Conservation (phyloP, 2,113 vertebrate species). For the Xenopus borealis region DNA sequence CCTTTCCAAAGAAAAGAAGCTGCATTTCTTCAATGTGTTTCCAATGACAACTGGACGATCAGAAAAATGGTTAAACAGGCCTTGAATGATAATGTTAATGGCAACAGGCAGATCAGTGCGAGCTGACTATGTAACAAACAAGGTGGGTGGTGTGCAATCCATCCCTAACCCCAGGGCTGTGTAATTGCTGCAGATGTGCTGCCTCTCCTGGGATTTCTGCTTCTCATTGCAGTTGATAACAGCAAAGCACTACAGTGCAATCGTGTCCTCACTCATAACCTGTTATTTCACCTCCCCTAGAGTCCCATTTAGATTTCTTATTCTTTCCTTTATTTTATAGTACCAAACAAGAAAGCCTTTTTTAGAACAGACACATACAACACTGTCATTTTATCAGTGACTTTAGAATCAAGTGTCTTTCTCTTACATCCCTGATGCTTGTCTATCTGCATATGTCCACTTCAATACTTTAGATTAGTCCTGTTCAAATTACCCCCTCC, state of each 20-base stretch:
- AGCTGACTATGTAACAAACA: constrained; percentile 5
- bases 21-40: constrained; percentile 4
- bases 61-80: neutral
- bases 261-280: constrained; percentile 9
- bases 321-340: neutral
- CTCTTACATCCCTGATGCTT: too few species aligned
- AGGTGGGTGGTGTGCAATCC: constrained; percentile 4
- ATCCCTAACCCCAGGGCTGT: neutral
- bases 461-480: too few species aligned
- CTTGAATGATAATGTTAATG: constrained; percentile 4
- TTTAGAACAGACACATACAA: too few species aligned
- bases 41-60: neutral
- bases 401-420: too few species aligned
- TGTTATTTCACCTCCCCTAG: constrained; percentile 28
- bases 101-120: neutral
- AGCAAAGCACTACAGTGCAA: constrained; percentile 24
- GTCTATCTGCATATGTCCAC: too few species aligned
- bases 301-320: constrained; percentile 7
- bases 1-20: neutral
- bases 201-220: constrained; percentile 1
- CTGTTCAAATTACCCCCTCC: too few species aligned
- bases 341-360: neutral
- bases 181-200: constrained; percentile 25
- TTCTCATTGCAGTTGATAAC: constrained; percentile 18
- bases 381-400: too few species aligned